Evolutionary conservation across 2,113 vertebrate species (phyloP).

Genomic region (Solea senegalensis): DNA sequence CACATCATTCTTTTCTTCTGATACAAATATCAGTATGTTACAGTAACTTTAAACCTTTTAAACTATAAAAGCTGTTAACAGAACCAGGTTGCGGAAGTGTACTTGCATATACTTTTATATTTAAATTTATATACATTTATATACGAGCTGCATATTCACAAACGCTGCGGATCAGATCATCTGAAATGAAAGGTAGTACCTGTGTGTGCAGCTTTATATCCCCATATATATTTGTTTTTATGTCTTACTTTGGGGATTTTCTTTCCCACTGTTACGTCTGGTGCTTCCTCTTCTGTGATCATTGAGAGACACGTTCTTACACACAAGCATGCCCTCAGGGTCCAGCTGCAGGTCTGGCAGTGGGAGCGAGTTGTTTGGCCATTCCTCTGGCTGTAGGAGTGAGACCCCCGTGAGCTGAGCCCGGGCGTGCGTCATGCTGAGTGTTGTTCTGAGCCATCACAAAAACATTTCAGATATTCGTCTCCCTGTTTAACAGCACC

Average conservation of each 20-base stretch:
- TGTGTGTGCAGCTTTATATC: too few species aligned
- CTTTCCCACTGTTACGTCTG: not conserved
- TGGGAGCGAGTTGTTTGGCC: slow-evolving; percentile 71
- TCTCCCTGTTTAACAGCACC: slow-evolving; percentile 31
- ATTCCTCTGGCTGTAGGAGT: slow-evolving; percentile 76
- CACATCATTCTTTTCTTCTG: too few species aligned
- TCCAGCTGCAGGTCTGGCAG: slow-evolving; percentile 39
- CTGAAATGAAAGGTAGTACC: too few species aligned
- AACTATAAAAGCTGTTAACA: too few species aligned
- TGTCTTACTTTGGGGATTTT: too few species aligned
- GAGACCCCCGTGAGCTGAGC: slow-evolving; percentile 50
- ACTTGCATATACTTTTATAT: too few species aligned
- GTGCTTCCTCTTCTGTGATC: slow-evolving; percentile 18
- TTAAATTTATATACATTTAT: too few species aligned
- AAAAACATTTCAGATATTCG: slow-evolving; percentile 63
- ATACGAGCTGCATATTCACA: too few species aligned
- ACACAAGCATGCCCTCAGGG: not conserved
- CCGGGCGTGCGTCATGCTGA: slow-evolving; percentile 51
- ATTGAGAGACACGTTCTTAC: slow-evolving; percentile 11
- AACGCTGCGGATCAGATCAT: too few species aligned
- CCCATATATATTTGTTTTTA: not conserved
- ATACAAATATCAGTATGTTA: too few species aligned
- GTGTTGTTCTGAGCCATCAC: slow-evolving; percentile 59
- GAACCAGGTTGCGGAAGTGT: too few species aligned
- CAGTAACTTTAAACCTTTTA: too few species aligned